phyloP scores from a whole-genome alignment of 2,113 vertebrate genomes.

The Candoia aspera region DNA sequence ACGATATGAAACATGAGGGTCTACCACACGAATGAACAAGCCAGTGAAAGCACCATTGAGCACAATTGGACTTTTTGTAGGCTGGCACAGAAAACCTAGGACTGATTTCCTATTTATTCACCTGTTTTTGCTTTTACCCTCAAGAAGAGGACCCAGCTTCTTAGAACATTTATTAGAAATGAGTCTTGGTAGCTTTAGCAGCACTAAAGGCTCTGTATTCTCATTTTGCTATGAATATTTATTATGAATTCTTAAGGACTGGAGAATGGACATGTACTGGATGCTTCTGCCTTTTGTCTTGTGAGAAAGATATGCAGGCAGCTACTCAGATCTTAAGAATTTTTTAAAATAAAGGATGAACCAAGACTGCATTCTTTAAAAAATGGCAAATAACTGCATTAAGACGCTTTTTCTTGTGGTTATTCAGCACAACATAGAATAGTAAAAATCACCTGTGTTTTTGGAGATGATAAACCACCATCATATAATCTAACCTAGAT shows the following conservation, averaged over 20 bases:
- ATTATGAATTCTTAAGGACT: conserved; percentile 74
- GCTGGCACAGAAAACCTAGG: conserved; percentile 92
- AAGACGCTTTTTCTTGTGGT: conserved; percentile 67
- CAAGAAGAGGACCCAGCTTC: neutral
- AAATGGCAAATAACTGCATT: conserved; percentile 55
- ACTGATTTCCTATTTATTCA: conserved; percentile 73
- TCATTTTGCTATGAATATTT: conserved; percentile 72
- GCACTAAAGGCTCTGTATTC: conserved; percentile 48
- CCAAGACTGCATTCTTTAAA: conserved; percentile 59
- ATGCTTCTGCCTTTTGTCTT: conserved; percentile 64
- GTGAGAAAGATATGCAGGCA: conserved; percentile 73
- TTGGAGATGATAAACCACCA: conserved; percentile 64
- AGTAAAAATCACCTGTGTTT: conserved; percentile 70
- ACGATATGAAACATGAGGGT: conserved; percentile 94
- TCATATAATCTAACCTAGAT: conserved; percentile 70
- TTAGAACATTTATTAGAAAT: conserved; percentile 28
- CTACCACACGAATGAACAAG: conserved; percentile 97
- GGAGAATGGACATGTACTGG: conserved; percentile 62
- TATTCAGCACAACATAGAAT: conserved; percentile 62
- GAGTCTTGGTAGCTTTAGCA: conserved; percentile 57
- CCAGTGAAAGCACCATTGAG: conserved; percentile 98
- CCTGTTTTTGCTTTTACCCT: neutral
- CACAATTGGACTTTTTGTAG: conserved; percentile 99
- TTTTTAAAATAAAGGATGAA: conserved; percentile 55
- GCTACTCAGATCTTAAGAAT: conserved; percentile 73